Evolutionary conservation across 1,140 invertebrate species (phyloP).

Genomic region (Caerostris darwini): DNA sequence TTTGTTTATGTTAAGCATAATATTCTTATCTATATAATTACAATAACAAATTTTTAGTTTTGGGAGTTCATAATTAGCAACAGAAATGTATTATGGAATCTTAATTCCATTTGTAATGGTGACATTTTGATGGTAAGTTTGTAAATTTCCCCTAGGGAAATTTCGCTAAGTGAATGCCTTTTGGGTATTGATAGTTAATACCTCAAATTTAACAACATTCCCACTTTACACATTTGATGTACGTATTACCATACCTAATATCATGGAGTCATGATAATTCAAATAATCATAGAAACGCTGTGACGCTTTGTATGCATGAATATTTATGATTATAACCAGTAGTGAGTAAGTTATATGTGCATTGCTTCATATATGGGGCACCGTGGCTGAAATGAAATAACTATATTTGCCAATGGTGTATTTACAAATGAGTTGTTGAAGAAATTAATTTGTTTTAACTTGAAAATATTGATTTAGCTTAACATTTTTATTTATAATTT

Average conservation of each 20-base stretch:
- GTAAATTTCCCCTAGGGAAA: slow-evolving; percentile 10
- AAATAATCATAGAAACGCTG: not conserved
- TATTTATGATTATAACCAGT: not conserved
- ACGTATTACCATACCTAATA: not conserved
- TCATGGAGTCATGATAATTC: not conserved
- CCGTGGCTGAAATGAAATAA: no score
- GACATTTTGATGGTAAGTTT: not conserved
- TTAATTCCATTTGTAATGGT: not conserved
- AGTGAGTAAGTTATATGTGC: no score
- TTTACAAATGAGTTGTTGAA: no score
- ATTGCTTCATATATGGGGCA: no score
- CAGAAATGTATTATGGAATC: not conserved
- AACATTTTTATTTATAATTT: no score
- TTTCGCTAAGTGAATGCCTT: not conserved
- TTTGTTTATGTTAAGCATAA: no score
- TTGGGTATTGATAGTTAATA: not conserved
- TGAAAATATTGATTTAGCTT: no score
- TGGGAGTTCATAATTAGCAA: not conserved
- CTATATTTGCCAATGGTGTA: no score
- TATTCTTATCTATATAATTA: no score
- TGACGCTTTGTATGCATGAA: not conserved
- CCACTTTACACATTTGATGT: not conserved
- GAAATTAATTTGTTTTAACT: no score
- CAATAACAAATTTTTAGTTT: no score
- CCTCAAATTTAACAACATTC: not conserved